Evolutionary conservation across 2,888 invertebrate species (phyloP), one percentile per base, ranked within the genome.

Genomic region (Nomada lathburiana): DNA sequence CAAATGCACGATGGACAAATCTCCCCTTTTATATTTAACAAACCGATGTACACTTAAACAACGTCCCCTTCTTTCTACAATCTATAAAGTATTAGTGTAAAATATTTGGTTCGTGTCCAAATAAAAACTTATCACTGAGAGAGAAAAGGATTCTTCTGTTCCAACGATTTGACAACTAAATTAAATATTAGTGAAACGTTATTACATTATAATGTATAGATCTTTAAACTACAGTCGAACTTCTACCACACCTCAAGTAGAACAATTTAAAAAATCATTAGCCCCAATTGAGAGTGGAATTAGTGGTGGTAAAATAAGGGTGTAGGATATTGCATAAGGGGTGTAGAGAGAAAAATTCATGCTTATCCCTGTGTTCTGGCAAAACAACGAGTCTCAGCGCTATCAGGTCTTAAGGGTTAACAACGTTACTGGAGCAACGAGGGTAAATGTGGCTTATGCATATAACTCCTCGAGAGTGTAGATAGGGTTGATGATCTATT

Each of bases 321-420:
- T 13, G 57, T n/a, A 26, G 23, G 57, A 13, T 26, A 42, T 26
- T n/a, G 44, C 16, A 23, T 52, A 65, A 73, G 9, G 44, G 16
- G 16, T 13, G 0, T 59, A 18, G 5, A n/a, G 44, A 53, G 57
- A 20, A 55, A 65, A 69, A 47, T 63, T 44, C 52, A 10, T 57
- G 52, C 53, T 77, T 72, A n/a, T 68, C 36, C 29, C 36, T 29
- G 20, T 13, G 73, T 63, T 50, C 26, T 36, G 44, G 52, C 26
- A 42, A 53, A 74, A 62, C 76, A 75, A 75, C 72, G 77, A 77
- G 64, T 59, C 60, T 29, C 20, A 1, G 64, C 23, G 68, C 60
- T 57, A 71, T 83, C 71, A 77, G 75, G 60, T 72, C 84, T 62
- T 57, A 23, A 77, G 68, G 59, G 72, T 64, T 84, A 78, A 81